Evolutionary conservation across 2,888 invertebrate species (phyloP), one percentile per base, ranked within the genome.

Genomic region (Drosophila lutescens): DNA sequence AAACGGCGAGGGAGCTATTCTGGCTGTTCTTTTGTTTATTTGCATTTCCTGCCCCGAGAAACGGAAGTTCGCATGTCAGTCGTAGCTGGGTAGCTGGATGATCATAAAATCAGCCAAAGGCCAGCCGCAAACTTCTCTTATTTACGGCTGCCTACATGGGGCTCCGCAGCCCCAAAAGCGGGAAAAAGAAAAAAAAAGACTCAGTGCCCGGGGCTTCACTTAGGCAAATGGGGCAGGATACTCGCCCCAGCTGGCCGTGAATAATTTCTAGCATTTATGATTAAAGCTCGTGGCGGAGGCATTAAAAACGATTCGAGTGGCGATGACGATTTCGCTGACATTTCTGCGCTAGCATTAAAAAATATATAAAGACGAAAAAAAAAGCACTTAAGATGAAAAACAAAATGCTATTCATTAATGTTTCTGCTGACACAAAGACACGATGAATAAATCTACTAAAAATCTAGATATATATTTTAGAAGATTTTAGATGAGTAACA

Each of bases 31-130:
- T 79, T 80, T 88, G 88, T 85, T 85, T 85, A 85, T 85, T 83
- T 85, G 88, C 86, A 88, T 86, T 88, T 85, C 85, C 85, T 80
- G 84, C 69, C 55, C 50, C 30, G 44, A 53, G 46, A 67, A 71
- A 63, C 71, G 71, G 71, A 71, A 71, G 71, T 71, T 65, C 73
- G 51, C 71, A 71, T 71, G 71, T 71, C 71, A 65, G 73, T 70
- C 55, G 47, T n/a, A n/a, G n/a, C 60, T 51, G 59, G 43, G 36
- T 20, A 12, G 44, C 54, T 66, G 54, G 47, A 41, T 67, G 55
- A 66, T 68, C 69, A 69, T 71, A 63, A 71, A 71, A 63, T 73
- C 65, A 63, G 65, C 71, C 73, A 71, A 56, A 63, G 73, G 71
- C 73, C 73, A 56, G 55, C 40, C 67, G 40, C 61, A 67, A 63